Evolutionary conservation across 2,888 invertebrate species (phyloP).

Genomic region (Idaea aversata): DNA sequence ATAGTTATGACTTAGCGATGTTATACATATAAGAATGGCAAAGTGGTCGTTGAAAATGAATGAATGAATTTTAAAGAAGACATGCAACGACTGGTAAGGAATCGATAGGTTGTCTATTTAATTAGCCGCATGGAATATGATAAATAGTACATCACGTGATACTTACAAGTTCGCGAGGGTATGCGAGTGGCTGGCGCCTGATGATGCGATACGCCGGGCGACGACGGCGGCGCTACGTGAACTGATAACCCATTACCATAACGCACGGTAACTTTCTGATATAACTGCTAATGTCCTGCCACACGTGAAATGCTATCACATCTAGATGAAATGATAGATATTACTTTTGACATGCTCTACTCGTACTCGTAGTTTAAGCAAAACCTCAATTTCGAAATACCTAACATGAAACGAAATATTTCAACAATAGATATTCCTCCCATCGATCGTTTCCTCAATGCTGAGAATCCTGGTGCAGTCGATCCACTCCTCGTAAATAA

Average conservation of each 20-base stretch:
- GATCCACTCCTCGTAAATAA: no score
- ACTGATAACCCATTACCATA: constrained; percentile 74
- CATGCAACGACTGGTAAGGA: not conserved
- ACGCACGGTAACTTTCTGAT: constrained; percentile 47
- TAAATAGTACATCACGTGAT: constrained; percentile 6
- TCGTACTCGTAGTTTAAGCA: not conserved
- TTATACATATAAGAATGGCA: not conserved
- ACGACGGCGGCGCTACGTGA: constrained; percentile 53
- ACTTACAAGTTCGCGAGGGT: constrained; percentile 5
- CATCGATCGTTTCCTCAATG: no score
- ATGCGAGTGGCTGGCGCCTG: constrained; percentile 50
- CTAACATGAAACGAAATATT: not conserved
- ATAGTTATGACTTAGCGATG: not conserved
- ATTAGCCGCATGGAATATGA: constrained; percentile 14
- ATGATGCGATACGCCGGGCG: constrained; percentile 55
- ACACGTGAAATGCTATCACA: constrained; percentile 24
- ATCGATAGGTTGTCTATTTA: not conserved
- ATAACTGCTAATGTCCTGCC: constrained; percentile 40
- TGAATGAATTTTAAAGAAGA: not conserved
- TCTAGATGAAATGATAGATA: not conserved
- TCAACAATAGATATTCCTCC: not conserved
- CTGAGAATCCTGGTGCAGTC: no score
- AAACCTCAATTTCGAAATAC: not conserved
- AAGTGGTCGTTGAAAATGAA: not conserved
- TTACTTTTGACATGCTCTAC: no score